phyloP scores from a whole-genome alignment of 2,888 invertebrate genomes.

The Metacarcinus magister region DNA sequence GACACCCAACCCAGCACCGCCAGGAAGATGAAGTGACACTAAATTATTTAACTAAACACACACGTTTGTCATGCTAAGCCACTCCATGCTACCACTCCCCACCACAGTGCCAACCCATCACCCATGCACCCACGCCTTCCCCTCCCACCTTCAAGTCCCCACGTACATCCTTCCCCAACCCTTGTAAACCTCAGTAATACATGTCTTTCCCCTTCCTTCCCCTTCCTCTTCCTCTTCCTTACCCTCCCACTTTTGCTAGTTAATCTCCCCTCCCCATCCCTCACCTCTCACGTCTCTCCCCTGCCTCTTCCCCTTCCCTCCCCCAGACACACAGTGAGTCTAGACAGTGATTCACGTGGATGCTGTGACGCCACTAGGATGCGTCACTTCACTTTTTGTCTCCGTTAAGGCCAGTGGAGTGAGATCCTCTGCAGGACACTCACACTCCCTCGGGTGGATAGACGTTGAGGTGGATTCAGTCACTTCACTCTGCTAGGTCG shows the following conservation, averaged over 20 bases:
- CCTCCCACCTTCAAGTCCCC: not conserved
- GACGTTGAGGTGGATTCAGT: no score
- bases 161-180: not conserved
- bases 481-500: not conserved
- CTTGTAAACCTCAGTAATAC: not conserved
- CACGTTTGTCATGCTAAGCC: not conserved
- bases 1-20: no score
- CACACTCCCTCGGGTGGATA: no score
- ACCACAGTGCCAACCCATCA: not conserved
- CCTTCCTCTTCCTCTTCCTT: not conserved
- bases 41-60: not conserved
- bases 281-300: not conserved
- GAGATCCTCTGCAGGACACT: no score
- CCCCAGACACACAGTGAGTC: not conserved
- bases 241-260: not conserved
- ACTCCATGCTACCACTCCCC: not conserved
- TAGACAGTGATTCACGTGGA: constrained; percentile 31
- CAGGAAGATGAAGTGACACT: no score
- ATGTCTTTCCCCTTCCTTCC: not conserved
- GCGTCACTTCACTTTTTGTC: not conserved
- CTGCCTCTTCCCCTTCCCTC: not conserved
- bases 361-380: not conserved
- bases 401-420: no score
- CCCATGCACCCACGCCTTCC: not conserved
- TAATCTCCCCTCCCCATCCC: not conserved